Base-by-base conservation (phyloP, 1,140 invertebrate species). In the Drosophila repletoides region DNA sequence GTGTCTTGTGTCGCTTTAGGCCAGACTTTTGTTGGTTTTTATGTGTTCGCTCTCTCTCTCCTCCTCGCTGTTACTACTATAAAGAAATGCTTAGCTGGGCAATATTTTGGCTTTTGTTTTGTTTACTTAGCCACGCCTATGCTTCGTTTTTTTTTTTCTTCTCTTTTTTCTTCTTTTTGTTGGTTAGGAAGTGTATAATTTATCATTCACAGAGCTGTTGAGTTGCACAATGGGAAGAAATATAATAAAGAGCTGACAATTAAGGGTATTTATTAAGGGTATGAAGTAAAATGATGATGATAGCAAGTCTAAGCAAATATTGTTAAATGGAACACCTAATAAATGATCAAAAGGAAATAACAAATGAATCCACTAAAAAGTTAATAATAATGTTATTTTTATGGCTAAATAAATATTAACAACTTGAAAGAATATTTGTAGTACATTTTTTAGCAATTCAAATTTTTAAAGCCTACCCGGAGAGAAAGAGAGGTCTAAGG, bases 241-340 rank as follows among this genome's bases (percentile, higher is more conserved):
- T 68, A 72, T 63, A 15, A 36, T 71, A 61, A 67, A 71, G 48
- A 55, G 41, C 49, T 33, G 63, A 67, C 55, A 71, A 67, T 71
- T 67, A 71, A 51, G 15, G 1, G 7, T 28, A 48, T 55, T 49
- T 60, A 53, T 46, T 59, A 43, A 43, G 28, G 28, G 21, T 33
- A 26, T 19, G 19, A 21, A 29, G 17, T 12, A 22, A 10, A 14
- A 12, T 51, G 5, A 6, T 12, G 2, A 33, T 21, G 21, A 34
- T 10, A 14, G n/a, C 12, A 34, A 43, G 26, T 46, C 34, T 34
- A 36, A 19, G n/a, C n/a, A n/a, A n/a, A n/a, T n/a, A n/a, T n/a
- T n/a, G n/a, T n/a, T n/a, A n/a, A n/a, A n/a, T n/a, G n/a, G n/a
- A n/a, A n/a, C n/a, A n/a, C n/a, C n/a, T n/a, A 34, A 15, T 36